Base-by-base conservation (phyloP, 2,797 vertebrate species). In the Centropyge bicolor region DNA sequence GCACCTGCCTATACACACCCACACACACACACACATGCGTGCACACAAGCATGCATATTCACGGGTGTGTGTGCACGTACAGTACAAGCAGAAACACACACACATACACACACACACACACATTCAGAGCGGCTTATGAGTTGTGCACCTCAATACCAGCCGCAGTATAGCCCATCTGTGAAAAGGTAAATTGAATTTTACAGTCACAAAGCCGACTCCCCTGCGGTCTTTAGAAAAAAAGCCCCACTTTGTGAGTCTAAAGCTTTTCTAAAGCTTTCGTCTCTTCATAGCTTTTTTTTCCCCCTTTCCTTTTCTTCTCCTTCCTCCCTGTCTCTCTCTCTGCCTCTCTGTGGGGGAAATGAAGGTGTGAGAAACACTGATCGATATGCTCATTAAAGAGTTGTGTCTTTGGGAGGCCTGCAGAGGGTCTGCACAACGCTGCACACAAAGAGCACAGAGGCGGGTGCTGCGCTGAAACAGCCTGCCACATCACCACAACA, bases 111-210 rank as follows among this genome's bases (percentile, higher is more conserved):
- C 54, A 41, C 22, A 6, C 46, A 49, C 75, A 75, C 56, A 72
- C 59, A 68, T 70, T 70, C 60, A 88, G 75, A 85, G 72, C 54
- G 5, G 88, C 91, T 89, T 88, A 84, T 82, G 86, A 88, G 84
- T 74, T 65, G 81, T 84, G 76, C 61, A 43, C 85, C 82, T 88
- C 81, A 80, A 84, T 88, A 86, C 82, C 78, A 88, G 86, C 69
- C 46, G 59, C 75, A 74, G 86, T 82, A 81, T 81, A 78, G 84
- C 84, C 90, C 88, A 88, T 92, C 90, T 93, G 87, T 91, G 90
- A 93, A 92, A 92, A 92, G 92, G 91, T 93, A 91, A 92, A 93
- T 93, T 94, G 90, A 94, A 94, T 94, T 92, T 93, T 92, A 89
- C 90, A 92, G 84, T 83, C 91, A 93, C 90, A 94, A 93, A 94